phyloP scores from a whole-genome alignment of 2,113 vertebrate genomes.

The Hippoglossus stenolepis region DNA sequence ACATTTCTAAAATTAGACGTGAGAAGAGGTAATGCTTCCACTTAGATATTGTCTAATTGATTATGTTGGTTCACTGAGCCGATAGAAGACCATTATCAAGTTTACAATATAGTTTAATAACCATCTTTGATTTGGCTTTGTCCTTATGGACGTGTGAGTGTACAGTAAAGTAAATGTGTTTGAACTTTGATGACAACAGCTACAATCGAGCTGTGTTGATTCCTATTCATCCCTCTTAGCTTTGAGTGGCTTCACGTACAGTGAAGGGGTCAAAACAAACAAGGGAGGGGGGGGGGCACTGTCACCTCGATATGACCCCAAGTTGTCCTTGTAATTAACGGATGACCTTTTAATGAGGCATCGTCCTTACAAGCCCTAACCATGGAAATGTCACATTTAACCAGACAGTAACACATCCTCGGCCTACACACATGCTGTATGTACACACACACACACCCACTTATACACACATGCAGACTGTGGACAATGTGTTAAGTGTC shows the following conservation, averaged over 20 bases:
- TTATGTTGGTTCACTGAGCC: too few relatives aligned
- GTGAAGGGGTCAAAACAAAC: not conserved
- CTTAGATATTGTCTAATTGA: too few relatives aligned
- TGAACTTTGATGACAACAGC: not conserved
- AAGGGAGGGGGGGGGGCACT: conserved; percentile 22
- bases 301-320: conserved; percentile 58
- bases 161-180: too few relatives aligned
- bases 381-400: conserved; percentile 78
- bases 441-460: conserved; percentile 14
- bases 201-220: not conserved
- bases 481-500: conserved; percentile 53
- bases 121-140: too few relatives aligned
- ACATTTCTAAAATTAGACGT: too few relatives aligned
- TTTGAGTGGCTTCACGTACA: not conserved
- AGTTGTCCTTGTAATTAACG: conserved; percentile 81
- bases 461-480: conserved; percentile 17
- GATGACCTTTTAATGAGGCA: conserved; percentile 85
- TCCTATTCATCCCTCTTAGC: not conserved
- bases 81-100: too few relatives aligned
- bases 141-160: too few relatives aligned
- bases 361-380: conserved; percentile 62
- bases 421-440: conserved; percentile 18
- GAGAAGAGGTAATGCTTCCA: too few relatives aligned
- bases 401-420: conserved; percentile 55
- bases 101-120: too few relatives aligned